These are phyloP conservation scores for Tamandua tetradactyla DNA, from an alignment of 2,797 vertebrate species.

Conservation along the genomic window DNA sequence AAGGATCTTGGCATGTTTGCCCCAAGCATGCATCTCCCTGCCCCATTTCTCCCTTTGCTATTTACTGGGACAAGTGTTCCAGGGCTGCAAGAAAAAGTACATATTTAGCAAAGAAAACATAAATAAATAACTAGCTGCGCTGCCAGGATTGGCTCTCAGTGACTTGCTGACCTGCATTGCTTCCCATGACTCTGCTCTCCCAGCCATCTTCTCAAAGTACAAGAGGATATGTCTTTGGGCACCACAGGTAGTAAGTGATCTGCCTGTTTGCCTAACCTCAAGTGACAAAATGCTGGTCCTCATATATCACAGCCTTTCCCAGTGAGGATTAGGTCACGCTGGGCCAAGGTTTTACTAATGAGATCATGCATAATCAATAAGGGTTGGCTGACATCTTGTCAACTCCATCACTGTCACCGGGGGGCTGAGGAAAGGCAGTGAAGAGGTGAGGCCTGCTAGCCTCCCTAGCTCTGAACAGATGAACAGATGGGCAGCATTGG, in stretches of 20 bases:
- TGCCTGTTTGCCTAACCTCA: constrained; percentile 67
- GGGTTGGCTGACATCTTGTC: constrained; percentile 63
- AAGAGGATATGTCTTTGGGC: neutral
- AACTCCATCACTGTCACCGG: constrained; percentile 70
- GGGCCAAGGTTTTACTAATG: constrained; percentile 71
- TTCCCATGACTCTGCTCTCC: neutral
- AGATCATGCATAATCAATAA: constrained; percentile 79
- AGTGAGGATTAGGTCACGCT: constrained; percentile 64
- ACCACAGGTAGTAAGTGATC: constrained; percentile 53
- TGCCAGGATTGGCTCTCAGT: constrained; percentile 35
- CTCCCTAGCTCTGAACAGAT: constrained; percentile 21
- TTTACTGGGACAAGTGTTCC: constrained; percentile 43
- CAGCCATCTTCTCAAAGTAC: neutral
- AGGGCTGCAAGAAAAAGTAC: constrained; percentile 43
- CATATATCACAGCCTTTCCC: constrained; percentile 70
- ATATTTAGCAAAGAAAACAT: constrained; percentile 70
- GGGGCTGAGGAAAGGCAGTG: constrained; percentile 4
- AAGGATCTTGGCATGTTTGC: neutral
- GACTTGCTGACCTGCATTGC: constrained; percentile 59
- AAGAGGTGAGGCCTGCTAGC: neutral
- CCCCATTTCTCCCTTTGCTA: constrained; percentile 35
- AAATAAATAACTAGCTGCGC: constrained; percentile 70
- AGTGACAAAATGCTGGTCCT: constrained; percentile 77
- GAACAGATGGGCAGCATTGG: neutral
- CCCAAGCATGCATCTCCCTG: neutral